A percentile compares a stretch with the other conserved stretches of the same genome.
These are phyloP conservation scores for Clarias pachynema DNA, from an alignment of 2,797 vertebrate species.

Conservation along the genomic window DNA sequence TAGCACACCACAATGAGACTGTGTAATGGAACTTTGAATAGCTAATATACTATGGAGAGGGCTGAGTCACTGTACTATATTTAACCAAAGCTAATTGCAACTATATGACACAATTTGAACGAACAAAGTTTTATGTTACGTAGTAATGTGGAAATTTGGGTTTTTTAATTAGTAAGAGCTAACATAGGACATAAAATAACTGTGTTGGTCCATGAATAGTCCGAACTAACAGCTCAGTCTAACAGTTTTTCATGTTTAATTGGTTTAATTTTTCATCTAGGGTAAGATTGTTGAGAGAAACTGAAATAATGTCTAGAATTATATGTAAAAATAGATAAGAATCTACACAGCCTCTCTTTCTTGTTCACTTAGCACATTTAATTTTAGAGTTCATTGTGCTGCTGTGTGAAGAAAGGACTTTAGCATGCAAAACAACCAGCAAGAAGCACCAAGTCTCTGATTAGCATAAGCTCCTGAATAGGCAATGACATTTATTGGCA, in stretches of 20 bases:
- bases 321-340: not conserved
- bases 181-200: not conserved
- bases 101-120: not conserved
- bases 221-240: not conserved
- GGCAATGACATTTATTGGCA: conserved; percentile 46
- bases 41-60: not conserved
- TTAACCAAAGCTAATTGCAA: conserved; percentile 24
- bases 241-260: not conserved
- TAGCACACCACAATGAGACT: not conserved
- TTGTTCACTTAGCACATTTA: conserved; percentile 15
- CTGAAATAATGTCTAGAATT: not conserved
- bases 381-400: not conserved
- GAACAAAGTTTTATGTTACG: not conserved
- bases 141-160: not conserved
- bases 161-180: not conserved
- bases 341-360: not conserved
- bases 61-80: conserved; percentile 26
- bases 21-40: not conserved
- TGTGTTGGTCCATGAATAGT: not conserved
- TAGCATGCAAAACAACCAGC: conserved; percentile 56
- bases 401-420: conserved; percentile 38
- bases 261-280: not conserved
- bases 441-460: conserved; percentile 40
- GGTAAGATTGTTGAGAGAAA: not conserved
- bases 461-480: conserved; percentile 59